A percentile compares a stretch with the other conserved stretches of the same genome.
phyloP scores from a whole-genome alignment of 2,888 invertebrate genomes.

The Lysandra coridon region DNA sequence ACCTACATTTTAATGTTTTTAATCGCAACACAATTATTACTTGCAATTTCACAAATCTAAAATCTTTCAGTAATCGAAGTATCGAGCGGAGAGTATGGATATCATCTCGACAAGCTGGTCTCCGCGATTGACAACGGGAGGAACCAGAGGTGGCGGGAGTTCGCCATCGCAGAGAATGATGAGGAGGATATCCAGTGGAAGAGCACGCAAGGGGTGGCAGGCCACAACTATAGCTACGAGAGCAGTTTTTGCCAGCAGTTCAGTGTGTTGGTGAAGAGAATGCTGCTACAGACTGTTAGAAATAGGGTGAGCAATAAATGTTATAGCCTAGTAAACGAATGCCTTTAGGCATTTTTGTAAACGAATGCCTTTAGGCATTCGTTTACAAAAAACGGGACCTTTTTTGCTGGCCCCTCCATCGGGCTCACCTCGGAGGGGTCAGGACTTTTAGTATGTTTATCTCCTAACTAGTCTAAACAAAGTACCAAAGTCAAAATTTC shows the following conservation, averaged over 20 bases:
- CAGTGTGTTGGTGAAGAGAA: slow-evolving; percentile 82
- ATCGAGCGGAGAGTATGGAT: slow-evolving; percentile 89
- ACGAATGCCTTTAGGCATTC: too few relatives aligned
- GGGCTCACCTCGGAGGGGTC: too few relatives aligned
- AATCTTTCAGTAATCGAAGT: slow-evolving; percentile 86
- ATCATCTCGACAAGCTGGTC: slow-evolving; percentile 85
- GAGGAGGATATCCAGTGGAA: slow-evolving; percentile 68
- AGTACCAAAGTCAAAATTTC: too few relatives aligned
- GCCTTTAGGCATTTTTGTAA: too few relatives aligned
- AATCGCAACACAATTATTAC: too few relatives aligned
- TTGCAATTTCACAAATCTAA: background rate
- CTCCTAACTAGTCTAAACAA: too few relatives aligned
- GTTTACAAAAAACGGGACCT: too few relatives aligned
- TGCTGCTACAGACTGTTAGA: slow-evolving; percentile 87
- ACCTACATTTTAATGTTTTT: too few relatives aligned
- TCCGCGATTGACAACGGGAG: slow-evolving; percentile 84
- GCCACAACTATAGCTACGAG: slow-evolving; percentile 77
- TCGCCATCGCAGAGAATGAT: slow-evolving; percentile 47
- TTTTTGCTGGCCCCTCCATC: too few relatives aligned
- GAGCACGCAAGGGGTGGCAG: slow-evolving; percentile 67
- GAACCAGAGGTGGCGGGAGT: slow-evolving; percentile 75
- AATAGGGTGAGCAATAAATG: slow-evolving; percentile 79
- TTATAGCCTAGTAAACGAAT: background rate
- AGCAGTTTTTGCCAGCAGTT: slow-evolving; percentile 85
- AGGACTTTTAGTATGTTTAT: too few relatives aligned